Percentiles rank a stretch among this genome's conserved stretches.
Evolutionary conservation across 2,797 vertebrate species (phyloP).

Genomic region (Neosilurus hyrtlii): DNA sequence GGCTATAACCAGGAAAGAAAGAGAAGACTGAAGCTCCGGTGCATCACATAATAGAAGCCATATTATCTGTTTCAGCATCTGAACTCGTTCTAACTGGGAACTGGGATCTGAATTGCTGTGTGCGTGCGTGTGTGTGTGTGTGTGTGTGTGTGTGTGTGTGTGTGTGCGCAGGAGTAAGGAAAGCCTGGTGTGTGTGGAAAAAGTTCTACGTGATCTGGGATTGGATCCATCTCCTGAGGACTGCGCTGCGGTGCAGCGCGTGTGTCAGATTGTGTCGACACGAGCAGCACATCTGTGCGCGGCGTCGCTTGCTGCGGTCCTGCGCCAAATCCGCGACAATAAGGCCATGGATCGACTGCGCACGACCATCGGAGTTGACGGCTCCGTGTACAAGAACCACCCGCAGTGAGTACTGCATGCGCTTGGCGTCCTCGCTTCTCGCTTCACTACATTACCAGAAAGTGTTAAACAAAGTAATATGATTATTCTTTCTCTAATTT

Average conservation of each 20-base stretch:
- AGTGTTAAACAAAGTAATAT: background rate
- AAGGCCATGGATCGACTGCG: constrained; percentile 83
- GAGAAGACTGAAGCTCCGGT: too few relatives aligned
- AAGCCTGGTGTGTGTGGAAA: constrained; percentile 77
- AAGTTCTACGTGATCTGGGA: constrained; percentile 78
- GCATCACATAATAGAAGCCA: too few relatives aligned
- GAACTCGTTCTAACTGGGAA: background rate
- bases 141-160: constrained; percentile 6
- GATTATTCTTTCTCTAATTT: background rate
- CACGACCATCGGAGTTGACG: constrained; percentile 87
- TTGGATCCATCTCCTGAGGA: constrained; percentile 82
- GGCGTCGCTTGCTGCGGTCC: constrained; percentile 80
- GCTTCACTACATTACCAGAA: too few relatives aligned
- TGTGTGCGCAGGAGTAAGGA: constrained; percentile 77
- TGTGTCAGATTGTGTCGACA: constrained; percentile 90
- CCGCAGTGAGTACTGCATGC: constrained; percentile 80
- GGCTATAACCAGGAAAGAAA: too few relatives aligned
- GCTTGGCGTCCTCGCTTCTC: background rate
- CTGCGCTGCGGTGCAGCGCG: constrained; percentile 80
- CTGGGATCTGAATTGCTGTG: background rate
- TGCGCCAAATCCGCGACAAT: constrained; percentile 90
- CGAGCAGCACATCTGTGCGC: constrained; percentile 89
- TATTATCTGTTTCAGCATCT: too few relatives aligned
- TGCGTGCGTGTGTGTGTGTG: background rate
- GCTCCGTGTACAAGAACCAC: constrained; percentile 94